Evolutionary conservation across 2,888 invertebrate genomes (phyloP), one percentile per base, ranked within the genome.

Genomic region (Heliconius erato): DNA sequence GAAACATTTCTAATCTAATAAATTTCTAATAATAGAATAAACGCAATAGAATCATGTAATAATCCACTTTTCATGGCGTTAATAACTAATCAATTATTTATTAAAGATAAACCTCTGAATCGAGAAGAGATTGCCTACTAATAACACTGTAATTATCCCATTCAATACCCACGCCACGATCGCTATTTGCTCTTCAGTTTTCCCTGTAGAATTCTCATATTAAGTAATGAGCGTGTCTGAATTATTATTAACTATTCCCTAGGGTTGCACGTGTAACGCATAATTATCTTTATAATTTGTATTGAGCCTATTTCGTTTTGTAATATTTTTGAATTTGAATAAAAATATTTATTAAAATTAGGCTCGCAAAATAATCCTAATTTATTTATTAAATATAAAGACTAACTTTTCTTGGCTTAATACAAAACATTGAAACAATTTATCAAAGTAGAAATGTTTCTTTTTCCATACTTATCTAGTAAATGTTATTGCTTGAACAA

Each of bases 401-500:
- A 59, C 59, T 40, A 40, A 11, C 40, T 23, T 23, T 59, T 59
- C 59, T 23, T 59, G 23, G 59, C 59, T 59, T 59, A 59, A 59
- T 59, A 59, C 9, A 54, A 54, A 54, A 6, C 19, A 19, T 23
- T 59, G 59, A 59, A 23, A 23, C 23, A 59, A 54, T 54, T 32
- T 32, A 35, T 32, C 7, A 32, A 16, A 23, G 28, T 28, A 14
- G 23, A 59, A 59, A 59, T 74, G 28, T 74, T 12, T 14, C 23
- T n/a, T 32, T 74, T 28, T 26, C 28, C 32, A 32, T 28, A 74
- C 28, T 59, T 74, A 59, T 74, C 54, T 54, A 74, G 28, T 74
- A 74, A 54, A 74, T 54, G 59, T 59, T 35, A 74, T 54, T 59
- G 32, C 40, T 74, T 59, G 59, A 35, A 74, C 35, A 74, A 74